Percentiles rank a stretch among this genome's conserved stretches.
phyloP scores from a whole-genome alignment of 2,113 vertebrate genomes.

The Isichthys henryi region DNA sequence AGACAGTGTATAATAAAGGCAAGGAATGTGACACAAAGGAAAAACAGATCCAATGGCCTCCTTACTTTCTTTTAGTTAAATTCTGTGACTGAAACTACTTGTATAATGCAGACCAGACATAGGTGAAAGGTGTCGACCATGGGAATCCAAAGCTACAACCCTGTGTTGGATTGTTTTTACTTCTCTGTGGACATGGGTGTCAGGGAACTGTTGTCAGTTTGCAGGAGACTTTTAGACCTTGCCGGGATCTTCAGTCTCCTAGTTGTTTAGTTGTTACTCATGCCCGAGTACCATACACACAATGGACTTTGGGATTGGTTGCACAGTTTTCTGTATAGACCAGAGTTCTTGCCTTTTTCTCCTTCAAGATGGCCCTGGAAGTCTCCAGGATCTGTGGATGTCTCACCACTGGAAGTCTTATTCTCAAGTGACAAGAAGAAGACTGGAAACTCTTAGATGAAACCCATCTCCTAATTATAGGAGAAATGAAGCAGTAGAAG shows the following conservation, averaged over 20 bases:
- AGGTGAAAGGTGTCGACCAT: not conserved
- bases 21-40: not conserved
- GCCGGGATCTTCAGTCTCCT: not conserved
- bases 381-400: not conserved
- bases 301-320: not conserved
- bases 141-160: not conserved
- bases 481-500: not conserved
- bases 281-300: not conserved
- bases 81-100: not conserved
- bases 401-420: not conserved
- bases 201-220: not conserved
- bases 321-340: not conserved
- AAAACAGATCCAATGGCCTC: not conserved
- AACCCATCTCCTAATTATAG: not conserved
- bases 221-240: not conserved
- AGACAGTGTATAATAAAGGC: not conserved
- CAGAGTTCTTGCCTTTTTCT: not conserved
- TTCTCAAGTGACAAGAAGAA: not conserved
- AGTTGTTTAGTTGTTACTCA: not conserved
- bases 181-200: not conserved
- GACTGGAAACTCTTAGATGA: not conserved
- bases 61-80: not conserved
- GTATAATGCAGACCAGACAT: not conserved
- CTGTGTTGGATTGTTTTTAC: not conserved
- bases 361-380: not conserved